Conservation (phyloP, 2,113 vertebrate genomes). For the Ranitomeya variabilis region DNA sequence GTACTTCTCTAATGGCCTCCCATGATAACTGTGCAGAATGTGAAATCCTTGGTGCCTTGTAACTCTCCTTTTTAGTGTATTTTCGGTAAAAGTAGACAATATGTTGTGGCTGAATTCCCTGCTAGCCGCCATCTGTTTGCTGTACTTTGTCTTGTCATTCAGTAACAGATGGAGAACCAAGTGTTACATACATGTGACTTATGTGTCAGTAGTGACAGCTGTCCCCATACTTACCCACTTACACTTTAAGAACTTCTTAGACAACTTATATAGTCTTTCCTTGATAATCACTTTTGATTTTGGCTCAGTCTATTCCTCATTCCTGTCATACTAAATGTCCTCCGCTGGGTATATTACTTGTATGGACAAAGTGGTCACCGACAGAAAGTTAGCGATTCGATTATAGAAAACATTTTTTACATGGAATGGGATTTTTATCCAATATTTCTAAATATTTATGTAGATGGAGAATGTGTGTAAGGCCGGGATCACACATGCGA, state of each 20-base stretch:
- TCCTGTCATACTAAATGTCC: too few relatives aligned
- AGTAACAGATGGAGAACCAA: constrained; percentile 1
- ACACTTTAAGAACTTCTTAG: background rate
- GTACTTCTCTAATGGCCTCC: background rate
- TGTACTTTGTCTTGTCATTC: background rate
- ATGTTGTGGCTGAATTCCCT: background rate
- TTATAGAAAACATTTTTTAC: too few relatives aligned
- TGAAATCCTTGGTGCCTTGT: background rate
- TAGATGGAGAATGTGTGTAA: too few relatives aligned
- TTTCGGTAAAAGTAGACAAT: background rate
- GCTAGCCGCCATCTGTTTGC: constrained; percentile 1
- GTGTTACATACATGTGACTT: background rate
- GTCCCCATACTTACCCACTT: background rate
- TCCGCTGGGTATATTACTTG: too few relatives aligned
- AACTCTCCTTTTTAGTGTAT: background rate
- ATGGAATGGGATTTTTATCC: too few relatives aligned
- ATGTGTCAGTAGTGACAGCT: constrained; percentile 19
- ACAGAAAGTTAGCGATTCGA: too few relatives aligned
- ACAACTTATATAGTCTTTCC: too few relatives aligned
- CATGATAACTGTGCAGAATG: background rate
- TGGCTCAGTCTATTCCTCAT: too few relatives aligned
- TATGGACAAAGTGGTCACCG: too few relatives aligned
- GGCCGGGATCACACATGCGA: too few relatives aligned
- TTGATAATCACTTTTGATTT: too few relatives aligned
- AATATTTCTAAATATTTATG: too few relatives aligned